phyloP scores from a whole-genome alignment of 1,140 invertebrate species.

The Drosophila aff. region DNA sequence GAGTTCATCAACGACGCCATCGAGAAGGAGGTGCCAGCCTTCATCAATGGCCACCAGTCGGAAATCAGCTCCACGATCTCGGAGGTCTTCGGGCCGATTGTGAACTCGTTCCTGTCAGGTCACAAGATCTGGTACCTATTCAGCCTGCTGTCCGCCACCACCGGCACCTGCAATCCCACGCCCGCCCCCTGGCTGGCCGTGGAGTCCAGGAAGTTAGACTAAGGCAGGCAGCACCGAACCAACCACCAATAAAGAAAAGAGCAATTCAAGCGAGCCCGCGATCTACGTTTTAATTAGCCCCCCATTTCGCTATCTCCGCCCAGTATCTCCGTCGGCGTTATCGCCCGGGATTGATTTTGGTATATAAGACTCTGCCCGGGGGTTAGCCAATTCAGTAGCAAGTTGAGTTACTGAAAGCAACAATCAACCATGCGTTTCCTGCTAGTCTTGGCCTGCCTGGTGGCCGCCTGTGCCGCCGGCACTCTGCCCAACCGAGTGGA shows the following conservation, averaged over 20 bases:
- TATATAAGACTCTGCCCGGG: constrained; percentile 60
- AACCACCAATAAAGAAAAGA: constrained; percentile 50
- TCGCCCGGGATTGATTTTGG: constrained; percentile 23
- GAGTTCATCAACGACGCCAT: constrained; percentile 71
- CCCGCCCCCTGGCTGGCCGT: constrained; percentile 76
- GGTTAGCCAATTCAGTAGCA: constrained; percentile 56
- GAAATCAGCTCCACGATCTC: constrained; percentile 69
- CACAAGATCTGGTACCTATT: constrained; percentile 79
- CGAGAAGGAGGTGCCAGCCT: constrained; percentile 67
- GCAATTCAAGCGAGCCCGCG: constrained; percentile 44
- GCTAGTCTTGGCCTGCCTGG: constrained; percentile 70
- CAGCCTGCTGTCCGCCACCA: constrained; percentile 23
- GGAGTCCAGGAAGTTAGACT: constrained; percentile 31
- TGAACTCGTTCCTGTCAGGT: constrained; percentile 64
- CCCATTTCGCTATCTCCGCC: constrained; percentile 33
- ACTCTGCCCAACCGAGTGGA: constrained; percentile 58
- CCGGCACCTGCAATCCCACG: constrained; percentile 55
- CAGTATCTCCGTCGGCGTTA: constrained; percentile 26
- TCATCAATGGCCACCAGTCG: constrained; percentile 72
- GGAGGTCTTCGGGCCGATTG: constrained; percentile 58
- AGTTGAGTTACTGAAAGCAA: constrained; percentile 42
- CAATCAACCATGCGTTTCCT: constrained; percentile 74
- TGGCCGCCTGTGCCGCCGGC: constrained; percentile 73
- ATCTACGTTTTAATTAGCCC: constrained; percentile 63
- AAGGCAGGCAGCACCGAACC: constrained; percentile 1